Evolutionary conservation across 2,113 vertebrate genomes (phyloP).

Genomic region (Prionailurus viverrinus): DNA sequence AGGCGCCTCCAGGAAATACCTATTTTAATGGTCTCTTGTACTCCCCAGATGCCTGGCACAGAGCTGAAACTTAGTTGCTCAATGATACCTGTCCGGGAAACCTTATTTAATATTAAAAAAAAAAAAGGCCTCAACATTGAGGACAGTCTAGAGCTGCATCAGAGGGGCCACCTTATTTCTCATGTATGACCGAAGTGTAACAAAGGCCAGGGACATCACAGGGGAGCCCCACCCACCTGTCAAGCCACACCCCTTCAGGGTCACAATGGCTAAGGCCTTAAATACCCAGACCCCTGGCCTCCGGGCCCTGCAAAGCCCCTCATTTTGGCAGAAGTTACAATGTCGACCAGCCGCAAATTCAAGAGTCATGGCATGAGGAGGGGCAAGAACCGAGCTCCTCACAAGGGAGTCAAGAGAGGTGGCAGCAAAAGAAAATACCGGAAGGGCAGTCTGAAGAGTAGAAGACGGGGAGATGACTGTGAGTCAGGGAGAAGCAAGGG

Average conservation of each 20-base stretch:
- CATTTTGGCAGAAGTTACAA: slow-evolving; percentile 72
- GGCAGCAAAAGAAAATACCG: slow-evolving; percentile 75
- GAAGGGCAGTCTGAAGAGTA: slow-evolving; percentile 64
- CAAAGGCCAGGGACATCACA: slow-evolving; percentile 69
- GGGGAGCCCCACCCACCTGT: neutral
- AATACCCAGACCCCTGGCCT: slow-evolving; percentile 64
- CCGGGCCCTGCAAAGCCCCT: slow-evolving; percentile 62
- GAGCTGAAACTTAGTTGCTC: neutral
- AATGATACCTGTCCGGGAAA: slow-evolving; percentile 1
- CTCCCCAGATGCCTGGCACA: neutral
- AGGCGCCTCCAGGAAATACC: neutral
- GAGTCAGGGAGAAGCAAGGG: neutral
- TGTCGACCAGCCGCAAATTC: slow-evolving; percentile 77
- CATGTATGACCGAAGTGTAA: slow-evolving; percentile 5
- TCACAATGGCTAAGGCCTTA: slow-evolving; percentile 81
- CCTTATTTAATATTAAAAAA: neutral
- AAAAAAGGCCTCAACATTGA: neutral
- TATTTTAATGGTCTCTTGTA: neutral
- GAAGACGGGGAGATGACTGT: slow-evolving; percentile 76
- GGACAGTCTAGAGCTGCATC: neutral
- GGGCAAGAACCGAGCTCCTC: slow-evolving; percentile 76
- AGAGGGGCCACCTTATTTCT: neutral
- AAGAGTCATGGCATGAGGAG: slow-evolving; percentile 76
- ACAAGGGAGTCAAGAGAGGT: slow-evolving; percentile 81
- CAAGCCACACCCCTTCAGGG: slow-evolving; percentile 50